phyloP scores from a whole-genome alignment of 2,797 vertebrate species.

The Trachops cirrhosus region DNA sequence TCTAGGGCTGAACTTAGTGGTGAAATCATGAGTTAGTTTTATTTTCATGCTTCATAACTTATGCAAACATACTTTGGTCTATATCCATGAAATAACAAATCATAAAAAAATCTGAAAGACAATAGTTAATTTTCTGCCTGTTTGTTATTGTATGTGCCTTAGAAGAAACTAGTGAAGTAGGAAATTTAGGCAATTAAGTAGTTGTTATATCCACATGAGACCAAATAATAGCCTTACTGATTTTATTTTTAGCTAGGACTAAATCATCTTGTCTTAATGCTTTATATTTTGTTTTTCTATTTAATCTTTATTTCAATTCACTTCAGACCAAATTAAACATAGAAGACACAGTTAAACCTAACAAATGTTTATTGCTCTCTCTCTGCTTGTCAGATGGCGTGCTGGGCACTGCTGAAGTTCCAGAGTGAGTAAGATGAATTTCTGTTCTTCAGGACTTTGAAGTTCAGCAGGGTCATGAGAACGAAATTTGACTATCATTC shows the following conservation, averaged over 20 bases:
- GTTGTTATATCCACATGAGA: not conserved
- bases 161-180: conserved; percentile 6
- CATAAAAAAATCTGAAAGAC: not conserved
- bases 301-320: conserved; percentile 35
- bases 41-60: not conserved
- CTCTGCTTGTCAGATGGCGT: not conserved
- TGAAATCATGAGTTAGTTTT: not conserved
- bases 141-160: not conserved
- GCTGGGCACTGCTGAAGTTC: not conserved
- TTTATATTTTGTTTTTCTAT: not conserved
- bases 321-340: not conserved
- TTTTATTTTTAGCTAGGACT: not conserved
- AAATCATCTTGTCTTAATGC: not conserved
- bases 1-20: not conserved
- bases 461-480: not conserved
- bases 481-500: not conserved
- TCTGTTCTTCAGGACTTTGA: not conserved
- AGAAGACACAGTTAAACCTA: conserved; percentile 31
- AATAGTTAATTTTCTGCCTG: conserved; percentile 9
- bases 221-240: not conserved
- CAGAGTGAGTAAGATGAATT: not conserved
- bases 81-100: not conserved
- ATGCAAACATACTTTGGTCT: not conserved
- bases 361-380: not conserved
- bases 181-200: not conserved